Evolutionary conservation across 2,113 vertebrate genomes (phyloP), one percentile per base, ranked within the genome.

Genomic region (Atlantisia rogersi): DNA sequence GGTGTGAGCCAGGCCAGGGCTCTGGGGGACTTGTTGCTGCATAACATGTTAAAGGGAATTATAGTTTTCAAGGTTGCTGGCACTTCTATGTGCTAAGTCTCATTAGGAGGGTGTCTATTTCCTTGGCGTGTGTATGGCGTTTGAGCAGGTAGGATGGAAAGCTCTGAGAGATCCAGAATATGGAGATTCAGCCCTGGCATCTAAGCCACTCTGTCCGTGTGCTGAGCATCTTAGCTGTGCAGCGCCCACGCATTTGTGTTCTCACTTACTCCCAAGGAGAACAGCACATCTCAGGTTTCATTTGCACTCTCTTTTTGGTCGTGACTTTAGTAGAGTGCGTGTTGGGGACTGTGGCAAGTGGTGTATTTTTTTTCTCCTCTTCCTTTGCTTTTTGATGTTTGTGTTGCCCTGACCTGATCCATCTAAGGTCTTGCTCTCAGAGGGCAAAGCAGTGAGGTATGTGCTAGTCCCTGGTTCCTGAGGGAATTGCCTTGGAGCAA

Each of bases 61-160:
- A 17, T 6, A 17, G 18, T 82, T 79, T 59, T 65, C 22, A 83
- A 65, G 39, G 31, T 37, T 65, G 39, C 31, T 80, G 67, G 21
- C 2, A 1, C 12, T 44, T 87, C 22, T 35, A 9, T 48, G 8
- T n/a, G 9, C 50, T 31, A n/a, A 39, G 39, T 35, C 3, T 82
- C 16, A 9, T 29, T 48, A 46, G 50, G 37, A 79, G 12, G n/a
- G 22, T 19, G 44, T 48, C 26, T 83, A 6, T 59, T 87, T 79
- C n/a, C 78, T 55, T 64, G n/a, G 26, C 0, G 2, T 26, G 18
- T 2, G 0, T 84, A 13, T 59, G 70, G 10, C 2, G 26, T 58
- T 74, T 48, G 56, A 80, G 22, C 55, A 88, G 60, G 16, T 53
- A 63, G 59, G 76, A 64, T 77, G 35, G 31, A 55, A 35, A 90